Percentiles rank a stretch among this genome's conserved stretches.
These are phyloP conservation scores for Phacellophora camtschatica DNA, from an alignment of 30 jellyfish, hydroid and myxozoan species.

Conservation along the genomic window DNA sequence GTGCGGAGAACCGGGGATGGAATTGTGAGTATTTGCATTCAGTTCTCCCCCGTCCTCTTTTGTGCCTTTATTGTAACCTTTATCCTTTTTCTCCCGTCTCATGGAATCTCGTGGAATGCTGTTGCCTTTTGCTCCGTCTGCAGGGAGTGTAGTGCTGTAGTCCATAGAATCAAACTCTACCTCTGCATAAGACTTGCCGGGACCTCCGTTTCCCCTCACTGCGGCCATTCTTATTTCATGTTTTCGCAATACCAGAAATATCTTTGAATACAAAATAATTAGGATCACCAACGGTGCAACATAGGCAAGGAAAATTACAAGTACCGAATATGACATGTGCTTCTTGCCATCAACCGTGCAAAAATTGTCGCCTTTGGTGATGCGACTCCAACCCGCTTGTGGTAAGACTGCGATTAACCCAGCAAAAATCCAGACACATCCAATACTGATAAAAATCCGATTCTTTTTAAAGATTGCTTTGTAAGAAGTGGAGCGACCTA, in stretches of 20 bases:
- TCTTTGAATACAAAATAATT: slow-evolving; percentile 65
- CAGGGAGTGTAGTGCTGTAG: slow-evolving; percentile 7
- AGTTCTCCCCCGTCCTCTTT: slow-evolving; percentile 21
- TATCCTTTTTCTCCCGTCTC: neutral
- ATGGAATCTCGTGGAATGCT: slow-evolving; percentile 1
- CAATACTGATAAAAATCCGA: slow-evolving; percentile 56
- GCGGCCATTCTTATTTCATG: slow-evolving; percentile 70
- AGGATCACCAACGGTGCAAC: slow-evolving; percentile 66
- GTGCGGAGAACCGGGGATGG: neutral
- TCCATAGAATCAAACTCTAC: slow-evolving; percentile 42
- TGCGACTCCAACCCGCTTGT: slow-evolving; percentile 93
- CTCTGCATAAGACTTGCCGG: neutral
- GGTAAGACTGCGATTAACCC: slow-evolving; percentile 67
- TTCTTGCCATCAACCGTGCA: slow-evolving; percentile 91
- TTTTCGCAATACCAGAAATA: slow-evolving; percentile 55
- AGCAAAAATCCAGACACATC: slow-evolving; percentile 70
- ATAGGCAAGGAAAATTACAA: slow-evolving; percentile 65
- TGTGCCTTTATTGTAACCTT: neutral
- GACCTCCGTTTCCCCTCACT: slow-evolving; percentile 33
- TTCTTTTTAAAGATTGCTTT: slow-evolving; percentile 60
- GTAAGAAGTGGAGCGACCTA: slow-evolving; percentile 71
- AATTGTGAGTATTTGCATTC: neutral
- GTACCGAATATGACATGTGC: slow-evolving; percentile 57
- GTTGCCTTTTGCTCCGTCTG: neutral
- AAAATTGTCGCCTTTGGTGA: slow-evolving; percentile 79